Evolutionary conservation across 2,797 vertebrate species (phyloP), one percentile per base, ranked within the genome.

Genomic region (Phrynocephalus vlangalii): DNA sequence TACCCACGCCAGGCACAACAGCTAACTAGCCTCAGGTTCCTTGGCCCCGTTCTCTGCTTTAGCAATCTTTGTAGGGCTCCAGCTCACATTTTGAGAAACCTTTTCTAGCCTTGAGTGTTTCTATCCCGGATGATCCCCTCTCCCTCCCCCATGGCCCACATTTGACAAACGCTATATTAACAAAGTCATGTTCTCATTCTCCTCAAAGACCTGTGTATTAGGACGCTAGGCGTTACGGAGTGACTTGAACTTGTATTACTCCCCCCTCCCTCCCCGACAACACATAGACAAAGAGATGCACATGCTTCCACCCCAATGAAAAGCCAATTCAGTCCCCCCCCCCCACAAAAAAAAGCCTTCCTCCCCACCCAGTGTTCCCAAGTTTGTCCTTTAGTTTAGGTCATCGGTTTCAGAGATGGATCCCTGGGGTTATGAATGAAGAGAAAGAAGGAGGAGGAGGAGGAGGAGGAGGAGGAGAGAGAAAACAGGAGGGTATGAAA

Each of bases 361-460:
- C 70, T 38, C 82, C 79, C 56, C 70, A 26, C 60, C 44, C 6
- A 30, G 28, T 20, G 67, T 50, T 52, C 13, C n/a, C 80, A 56
- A 75, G 63, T 24, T 52, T 85, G 44, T 68, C 70, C 48, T 76
- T 88, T 60, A 81, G 1, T 68, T 44, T 56, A 84, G 83, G 83
- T n/a, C 30, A 70, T 16, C 56, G 71, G 38, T 81, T 76, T 56
- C 63, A 81, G 60, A 85, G 83, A 38, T 50, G 2, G 77, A 76
- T 56, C 83, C 33, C 44, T 18, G 13, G 79, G 78, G 70, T 48
- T 75, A 18, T 52, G 52, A 52, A 73, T 24, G n/a, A 56, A 85
- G 44, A 7, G 44, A 67, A 84, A 44, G 68, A 63, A n/a, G 52
- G 50, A 73, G 66, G 87, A 88, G 60, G 78, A 67, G n/a, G n/a